A percentile compares a stretch with the other conserved stretches of the same genome.
Conservation (phyloP, 2,888 invertebrate genomes). For the Liposcelis brunnea region DNA sequence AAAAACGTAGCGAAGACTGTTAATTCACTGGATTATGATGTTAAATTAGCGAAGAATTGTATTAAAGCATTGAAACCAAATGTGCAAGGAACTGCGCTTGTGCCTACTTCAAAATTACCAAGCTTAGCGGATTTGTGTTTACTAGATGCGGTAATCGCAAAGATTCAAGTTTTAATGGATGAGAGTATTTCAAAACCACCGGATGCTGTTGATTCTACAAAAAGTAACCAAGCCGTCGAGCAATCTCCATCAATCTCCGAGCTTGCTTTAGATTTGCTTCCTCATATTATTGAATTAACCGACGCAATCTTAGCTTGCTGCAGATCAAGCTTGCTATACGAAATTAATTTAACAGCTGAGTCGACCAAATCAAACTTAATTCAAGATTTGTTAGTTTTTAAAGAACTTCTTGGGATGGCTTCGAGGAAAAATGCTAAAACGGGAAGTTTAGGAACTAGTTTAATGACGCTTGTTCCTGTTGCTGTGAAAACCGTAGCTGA, state of each 20-base stretch:
- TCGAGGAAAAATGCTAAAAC: slow-evolving; percentile 26
- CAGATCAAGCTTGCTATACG: slow-evolving; percentile 33
- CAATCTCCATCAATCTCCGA: slow-evolving; percentile 23
- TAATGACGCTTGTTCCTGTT: slow-evolving; percentile 35
- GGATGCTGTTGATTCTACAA: slow-evolving; percentile 24
- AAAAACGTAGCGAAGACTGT: slow-evolving; percentile 55
- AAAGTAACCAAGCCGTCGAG: slow-evolving; percentile 18
- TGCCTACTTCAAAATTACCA: slow-evolving; percentile 33
- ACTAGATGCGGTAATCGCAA: slow-evolving; percentile 57
- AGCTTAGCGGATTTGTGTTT: slow-evolving; percentile 56
- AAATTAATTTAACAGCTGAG: slow-evolving; percentile 27
- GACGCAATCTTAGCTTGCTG: slow-evolving; percentile 45
- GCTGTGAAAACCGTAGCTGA: slow-evolving; percentile 38
- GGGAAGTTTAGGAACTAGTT: slow-evolving; percentile 28
- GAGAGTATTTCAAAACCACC: slow-evolving; percentile 26
- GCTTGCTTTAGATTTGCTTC: slow-evolving; percentile 42
- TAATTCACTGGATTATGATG: slow-evolving; percentile 41
- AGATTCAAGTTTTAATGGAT: slow-evolving; percentile 46
- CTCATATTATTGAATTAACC: slow-evolving; percentile 44
- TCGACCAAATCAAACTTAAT: slow-evolving; percentile 13
- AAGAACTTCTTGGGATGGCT: slow-evolving; percentile 27
- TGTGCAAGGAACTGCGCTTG: slow-evolving; percentile 22
- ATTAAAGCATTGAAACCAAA: slow-evolving; percentile 36
- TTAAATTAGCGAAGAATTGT: slow-evolving; percentile 41
- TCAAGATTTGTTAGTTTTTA: slow-evolving; percentile 21